A percentile compares a stretch with the other conserved stretches of the same genome.
These are phyloP conservation scores for Clostera curtula DNA, from an alignment of 2,888 invertebrate genomes.

Conservation along the genomic window DNA sequence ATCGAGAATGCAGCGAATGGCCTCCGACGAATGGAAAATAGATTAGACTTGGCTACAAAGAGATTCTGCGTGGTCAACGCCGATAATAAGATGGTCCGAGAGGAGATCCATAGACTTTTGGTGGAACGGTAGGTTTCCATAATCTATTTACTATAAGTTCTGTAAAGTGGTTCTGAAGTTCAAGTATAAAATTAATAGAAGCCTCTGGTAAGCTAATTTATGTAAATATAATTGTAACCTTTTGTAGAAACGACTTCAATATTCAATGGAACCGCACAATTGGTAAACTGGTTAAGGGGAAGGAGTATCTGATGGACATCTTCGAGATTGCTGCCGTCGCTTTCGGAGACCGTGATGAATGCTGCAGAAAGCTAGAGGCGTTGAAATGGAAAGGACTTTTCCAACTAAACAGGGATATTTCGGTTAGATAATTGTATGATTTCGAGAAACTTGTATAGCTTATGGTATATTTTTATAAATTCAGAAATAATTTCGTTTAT, in stretches of 20 bases:
- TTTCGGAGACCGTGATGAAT: slow-evolving; percentile 88
- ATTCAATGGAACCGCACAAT: slow-evolving; percentile 86
- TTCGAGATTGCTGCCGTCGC: slow-evolving; percentile 90
- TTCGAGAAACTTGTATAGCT: no score
- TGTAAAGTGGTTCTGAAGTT: no score
- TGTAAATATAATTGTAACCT: not conserved
- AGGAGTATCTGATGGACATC: slow-evolving; percentile 87
- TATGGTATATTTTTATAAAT: not conserved
- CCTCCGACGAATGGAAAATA: slow-evolving; percentile 79
- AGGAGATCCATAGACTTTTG: slow-evolving; percentile 86
- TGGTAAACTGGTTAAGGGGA: slow-evolving; percentile 83
- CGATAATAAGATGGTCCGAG: slow-evolving; percentile 80
- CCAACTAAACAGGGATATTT: slow-evolving; percentile 79
- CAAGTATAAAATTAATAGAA: no score
- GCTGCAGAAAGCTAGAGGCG: slow-evolving; percentile 84
- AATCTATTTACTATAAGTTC: not conserved
- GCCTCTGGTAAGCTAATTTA: not conserved
- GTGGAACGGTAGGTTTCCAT: slow-evolving; percentile 82
- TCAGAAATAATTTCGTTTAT: no score
- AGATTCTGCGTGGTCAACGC: slow-evolving; percentile 82
- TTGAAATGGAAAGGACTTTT: slow-evolving; percentile 82
- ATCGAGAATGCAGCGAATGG: slow-evolving; percentile 69
- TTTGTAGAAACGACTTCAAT: slow-evolving; percentile 82
- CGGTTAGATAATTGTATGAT: slow-evolving; percentile 41
- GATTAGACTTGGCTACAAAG: slow-evolving; percentile 83